Evolutionary conservation across 2,113 vertebrate genomes (phyloP).

Genomic region (Seriola quinqueradiata): DNA sequence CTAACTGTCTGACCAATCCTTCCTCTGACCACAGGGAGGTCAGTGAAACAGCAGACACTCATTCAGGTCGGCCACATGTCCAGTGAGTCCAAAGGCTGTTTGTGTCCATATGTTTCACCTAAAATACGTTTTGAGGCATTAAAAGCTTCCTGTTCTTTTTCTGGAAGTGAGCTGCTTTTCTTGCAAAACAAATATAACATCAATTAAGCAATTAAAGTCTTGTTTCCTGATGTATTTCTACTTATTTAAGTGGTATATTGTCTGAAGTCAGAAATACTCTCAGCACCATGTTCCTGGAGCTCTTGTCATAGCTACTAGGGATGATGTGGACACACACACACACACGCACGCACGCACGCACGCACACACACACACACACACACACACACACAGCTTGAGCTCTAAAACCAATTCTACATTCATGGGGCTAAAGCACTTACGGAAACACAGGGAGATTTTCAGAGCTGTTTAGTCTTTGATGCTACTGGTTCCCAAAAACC

Average conservation of each 20-base stretch:
- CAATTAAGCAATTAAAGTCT: not conserved
- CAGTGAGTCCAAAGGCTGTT: not conserved
- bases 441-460: not conserved
- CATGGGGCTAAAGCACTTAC: not conserved
- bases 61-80: not conserved
- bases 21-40: conserved; percentile 32
- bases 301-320: conserved; percentile 9
- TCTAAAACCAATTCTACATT: not conserved
- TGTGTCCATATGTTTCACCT: not conserved
- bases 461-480: not conserved
- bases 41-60: conserved; percentile 26
- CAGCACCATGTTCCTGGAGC: not conserved
- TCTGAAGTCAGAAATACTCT: not conserved
- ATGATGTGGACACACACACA: not conserved
- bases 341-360: no score
- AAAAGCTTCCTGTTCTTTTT: not conserved
- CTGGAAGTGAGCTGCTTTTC: not conserved
- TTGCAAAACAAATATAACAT: not conserved
- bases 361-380: no score
- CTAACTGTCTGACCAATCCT: conserved; percentile 29
- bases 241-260: not conserved
- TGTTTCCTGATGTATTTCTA: not conserved
- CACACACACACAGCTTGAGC: not conserved
- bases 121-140: not conserved
- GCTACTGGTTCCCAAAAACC: not conserved